phyloP scores from a whole-genome alignment of 2,113 vertebrate genomes.

The Actenoides lindsayi region DNA sequence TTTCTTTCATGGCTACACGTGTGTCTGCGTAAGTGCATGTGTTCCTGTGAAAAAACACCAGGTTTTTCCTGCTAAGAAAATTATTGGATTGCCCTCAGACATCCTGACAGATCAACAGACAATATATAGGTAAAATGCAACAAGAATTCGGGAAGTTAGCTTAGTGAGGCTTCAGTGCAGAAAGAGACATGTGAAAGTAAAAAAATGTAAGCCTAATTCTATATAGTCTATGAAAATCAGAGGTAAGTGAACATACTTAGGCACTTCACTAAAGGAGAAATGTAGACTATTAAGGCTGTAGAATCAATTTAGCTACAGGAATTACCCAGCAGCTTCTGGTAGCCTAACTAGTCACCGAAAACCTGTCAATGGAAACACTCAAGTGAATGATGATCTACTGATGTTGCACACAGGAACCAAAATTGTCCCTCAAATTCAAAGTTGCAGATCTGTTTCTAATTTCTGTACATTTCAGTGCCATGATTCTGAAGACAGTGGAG shows the following conservation, averaged over 20 bases:
- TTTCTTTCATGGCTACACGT: fast-evolving
- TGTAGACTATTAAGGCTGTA: background rate
- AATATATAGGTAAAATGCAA: background rate
- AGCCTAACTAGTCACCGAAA: background rate
- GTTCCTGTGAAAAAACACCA: background rate
- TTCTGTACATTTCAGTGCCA: background rate
- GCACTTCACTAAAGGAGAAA: background rate
- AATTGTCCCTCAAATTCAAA: background rate
- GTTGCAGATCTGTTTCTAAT: background rate
- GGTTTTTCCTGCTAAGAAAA: background rate
- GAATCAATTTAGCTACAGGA: background rate
- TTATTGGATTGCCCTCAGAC: background rate
- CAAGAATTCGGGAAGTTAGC: background rate
- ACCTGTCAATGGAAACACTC: background rate
- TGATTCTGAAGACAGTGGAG: background rate
- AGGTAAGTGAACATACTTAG: background rate
- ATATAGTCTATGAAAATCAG: background rate
- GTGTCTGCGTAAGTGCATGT: background rate
- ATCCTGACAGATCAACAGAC: background rate
- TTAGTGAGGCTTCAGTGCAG: background rate
- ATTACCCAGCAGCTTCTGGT: background rate
- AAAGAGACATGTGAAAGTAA: background rate
- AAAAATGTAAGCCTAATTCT: background rate
- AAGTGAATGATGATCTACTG: background rate
- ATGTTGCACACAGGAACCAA: background rate